Percentiles rank a stretch among this genome's conserved stretches.
Conservation (phyloP, 1,140 invertebrate genomes). For the Drusus annulatus region DNA sequence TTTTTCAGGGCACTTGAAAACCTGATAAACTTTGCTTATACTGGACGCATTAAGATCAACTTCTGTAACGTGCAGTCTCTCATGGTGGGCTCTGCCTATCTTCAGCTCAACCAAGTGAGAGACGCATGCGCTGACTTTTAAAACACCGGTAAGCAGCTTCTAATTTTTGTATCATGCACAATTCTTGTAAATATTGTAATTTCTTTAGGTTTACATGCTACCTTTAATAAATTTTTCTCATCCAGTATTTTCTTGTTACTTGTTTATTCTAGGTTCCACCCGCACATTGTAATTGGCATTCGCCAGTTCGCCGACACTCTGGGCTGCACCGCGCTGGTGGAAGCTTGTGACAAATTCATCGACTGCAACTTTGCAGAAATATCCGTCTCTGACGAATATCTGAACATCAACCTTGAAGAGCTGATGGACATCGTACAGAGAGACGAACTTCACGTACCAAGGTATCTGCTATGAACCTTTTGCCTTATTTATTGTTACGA, state of each 20-base stretch:
- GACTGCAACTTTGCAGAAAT: constrained; percentile 89
- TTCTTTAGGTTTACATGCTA: not conserved
- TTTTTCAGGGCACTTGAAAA: constrained; percentile 83
- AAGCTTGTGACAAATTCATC: constrained; percentile 86
- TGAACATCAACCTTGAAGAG: constrained; percentile 77
- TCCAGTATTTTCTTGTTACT: too few relatives aligned
- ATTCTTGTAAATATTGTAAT: not conserved
- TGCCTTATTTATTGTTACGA: too few relatives aligned
- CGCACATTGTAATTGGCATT: constrained; percentile 89
- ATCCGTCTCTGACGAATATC: constrained; percentile 84
- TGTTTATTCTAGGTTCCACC: constrained; percentile 77
- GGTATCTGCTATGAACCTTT: constrained; percentile 62
- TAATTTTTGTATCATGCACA: constrained; percentile 6
- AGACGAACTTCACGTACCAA: constrained; percentile 86
- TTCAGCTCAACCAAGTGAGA: constrained; percentile 86
- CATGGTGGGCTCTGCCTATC: constrained; percentile 90
- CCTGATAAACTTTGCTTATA: constrained; percentile 91
- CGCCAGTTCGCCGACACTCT: constrained; percentile 88
- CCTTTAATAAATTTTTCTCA: not conserved
- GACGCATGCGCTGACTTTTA: constrained; percentile 90
- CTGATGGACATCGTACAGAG: constrained; percentile 81
- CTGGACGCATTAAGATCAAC: constrained; percentile 84
- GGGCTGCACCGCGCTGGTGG: constrained; percentile 80
- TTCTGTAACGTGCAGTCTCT: constrained; percentile 88
- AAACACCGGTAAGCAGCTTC: constrained; percentile 73